phyloP scores from a whole-genome alignment of 2,113 vertebrate species.

The Octodon degus region DNA sequence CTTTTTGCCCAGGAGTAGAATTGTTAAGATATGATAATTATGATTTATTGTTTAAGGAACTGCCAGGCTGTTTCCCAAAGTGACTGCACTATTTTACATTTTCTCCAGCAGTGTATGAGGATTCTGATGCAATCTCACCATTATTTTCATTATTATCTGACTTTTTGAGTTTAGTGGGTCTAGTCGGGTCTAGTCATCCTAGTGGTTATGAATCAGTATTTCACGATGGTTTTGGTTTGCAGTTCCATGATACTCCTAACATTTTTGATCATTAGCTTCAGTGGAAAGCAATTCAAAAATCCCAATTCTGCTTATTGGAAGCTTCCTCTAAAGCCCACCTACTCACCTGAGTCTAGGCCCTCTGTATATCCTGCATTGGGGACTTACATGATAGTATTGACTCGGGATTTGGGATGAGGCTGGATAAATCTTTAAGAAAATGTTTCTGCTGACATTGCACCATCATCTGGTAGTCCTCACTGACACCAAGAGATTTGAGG shows the following conservation, averaged over 20 bases:
- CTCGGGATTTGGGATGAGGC: not conserved
- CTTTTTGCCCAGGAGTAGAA: not conserved
- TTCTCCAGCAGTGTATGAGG: not conserved
- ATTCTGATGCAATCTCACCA: not conserved
- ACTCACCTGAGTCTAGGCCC: not conserved
- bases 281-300: constrained; percentile 28
- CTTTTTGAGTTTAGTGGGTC: not conserved
- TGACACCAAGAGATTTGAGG: constrained; percentile 30
- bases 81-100: not conserved
- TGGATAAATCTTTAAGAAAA: constrained; percentile 53
- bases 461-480: not conserved
- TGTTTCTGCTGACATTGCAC: constrained; percentile 9
- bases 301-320: constrained; percentile 48
- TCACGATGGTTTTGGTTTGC: constrained; percentile 51
- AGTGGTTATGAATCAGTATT: constrained; percentile 35
- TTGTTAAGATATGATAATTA: not conserved
- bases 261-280: constrained; percentile 48
- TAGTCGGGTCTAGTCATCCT: not conserved
- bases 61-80: constrained; percentile 44
- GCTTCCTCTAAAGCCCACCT: constrained; percentile 9
- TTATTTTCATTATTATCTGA: constrained; percentile 16
- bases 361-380: not conserved
- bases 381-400: not conserved
- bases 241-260: constrained; percentile 11
- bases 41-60: constrained; percentile 45